A percentile compares a stretch with the other conserved stretches of the same genome.
Evolutionary conservation across 2,888 invertebrate species (phyloP).

Genomic region (Tipula lateralis): DNA sequence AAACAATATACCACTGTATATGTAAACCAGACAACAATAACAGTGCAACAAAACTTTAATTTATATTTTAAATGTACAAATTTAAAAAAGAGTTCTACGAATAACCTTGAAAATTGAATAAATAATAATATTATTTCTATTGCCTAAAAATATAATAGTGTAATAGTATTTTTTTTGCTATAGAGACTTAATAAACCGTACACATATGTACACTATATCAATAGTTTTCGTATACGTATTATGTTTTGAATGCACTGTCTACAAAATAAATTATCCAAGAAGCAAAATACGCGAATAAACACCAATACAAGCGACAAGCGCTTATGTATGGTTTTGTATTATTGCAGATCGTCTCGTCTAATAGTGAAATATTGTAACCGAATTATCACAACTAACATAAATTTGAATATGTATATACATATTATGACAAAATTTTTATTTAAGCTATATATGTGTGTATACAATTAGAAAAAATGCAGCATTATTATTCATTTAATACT

Average conservation of each 20-base stretch:
- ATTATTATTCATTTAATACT: neutral
- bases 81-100: neutral
- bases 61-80: neutral
- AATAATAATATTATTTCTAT: neutral
- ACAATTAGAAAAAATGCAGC: neutral
- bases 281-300: neutral
- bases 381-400: neutral
- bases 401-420: neutral
- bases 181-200: neutral
- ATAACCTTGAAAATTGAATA: slow-evolving; percentile 1
- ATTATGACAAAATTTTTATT: neutral
- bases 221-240: neutral
- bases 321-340: neutral
- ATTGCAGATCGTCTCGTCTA: neutral
- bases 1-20: neutral
- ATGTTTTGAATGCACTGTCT: neutral
- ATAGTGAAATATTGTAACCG: neutral
- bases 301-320: neutral
- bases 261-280: neutral
- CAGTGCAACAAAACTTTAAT: neutral
- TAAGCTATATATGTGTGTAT: neutral
- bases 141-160: neutral
- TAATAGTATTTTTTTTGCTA: neutral
- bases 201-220: neutral
- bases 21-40: neutral